A percentile compares a stretch with the other conserved stretches of the same genome.
These are phyloP conservation scores for Tethea ocularis DNA, from an alignment of 2,888 invertebrate species.

Conservation along the genomic window DNA sequence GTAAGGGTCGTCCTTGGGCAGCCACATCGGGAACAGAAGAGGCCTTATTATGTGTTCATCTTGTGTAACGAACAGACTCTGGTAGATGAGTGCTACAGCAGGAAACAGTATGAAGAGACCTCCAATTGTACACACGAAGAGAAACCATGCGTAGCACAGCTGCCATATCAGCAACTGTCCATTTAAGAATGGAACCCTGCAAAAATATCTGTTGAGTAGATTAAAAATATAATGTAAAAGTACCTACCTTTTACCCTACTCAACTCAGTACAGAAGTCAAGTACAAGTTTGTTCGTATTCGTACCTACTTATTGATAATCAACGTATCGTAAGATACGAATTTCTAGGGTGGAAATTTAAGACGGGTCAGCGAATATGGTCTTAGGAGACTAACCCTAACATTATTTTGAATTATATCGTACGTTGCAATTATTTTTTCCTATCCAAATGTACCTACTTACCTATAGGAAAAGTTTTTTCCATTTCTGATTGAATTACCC, in stretches of 20 bases:
- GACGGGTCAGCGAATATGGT: no score
- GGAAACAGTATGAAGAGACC: constrained; percentile 40
- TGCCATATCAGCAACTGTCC: constrained; percentile 63
- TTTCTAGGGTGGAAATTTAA: no score
- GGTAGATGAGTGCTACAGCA: constrained; percentile 42
- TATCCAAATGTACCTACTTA: no score
- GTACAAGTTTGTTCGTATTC: no score
- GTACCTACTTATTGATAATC: no score
- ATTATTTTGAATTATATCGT: no score
- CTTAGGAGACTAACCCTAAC: no score
- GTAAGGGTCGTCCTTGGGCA: constrained; percentile 62
- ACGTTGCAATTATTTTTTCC: no score
- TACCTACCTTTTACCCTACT: no score
- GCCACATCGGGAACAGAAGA: constrained; percentile 61
- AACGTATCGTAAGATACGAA: no score
- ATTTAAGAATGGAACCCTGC: constrained; percentile 55
- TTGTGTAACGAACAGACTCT: constrained; percentile 50
- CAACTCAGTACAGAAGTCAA: not conserved
- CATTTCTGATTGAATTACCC: no score
- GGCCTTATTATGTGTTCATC: constrained; percentile 55
- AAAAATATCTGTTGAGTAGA: constrained; percentile 22
- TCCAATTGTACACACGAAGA: constrained; percentile 30
- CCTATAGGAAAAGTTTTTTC: no score
- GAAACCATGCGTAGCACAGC: constrained; percentile 50
- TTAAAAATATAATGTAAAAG: not conserved